Base-by-base conservation (phyloP, 2,888 invertebrate species). In the Eristalis arbustorum region DNA sequence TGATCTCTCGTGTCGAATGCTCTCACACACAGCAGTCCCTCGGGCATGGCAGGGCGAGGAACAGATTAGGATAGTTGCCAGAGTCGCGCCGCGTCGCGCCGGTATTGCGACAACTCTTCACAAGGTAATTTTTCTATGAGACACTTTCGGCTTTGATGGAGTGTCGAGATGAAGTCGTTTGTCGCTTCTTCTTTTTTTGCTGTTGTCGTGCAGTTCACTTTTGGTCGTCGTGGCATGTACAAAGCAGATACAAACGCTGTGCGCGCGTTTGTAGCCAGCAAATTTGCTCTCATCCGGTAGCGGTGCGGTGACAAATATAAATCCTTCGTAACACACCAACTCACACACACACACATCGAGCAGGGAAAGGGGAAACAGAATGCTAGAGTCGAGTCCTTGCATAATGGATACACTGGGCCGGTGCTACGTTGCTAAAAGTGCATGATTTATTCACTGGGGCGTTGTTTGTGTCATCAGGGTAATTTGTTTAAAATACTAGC, bases 401-500 rank as follows among this genome's bases (percentile, higher is more conserved):
- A 81, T 81, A 81, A 81, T 81, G 73, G 72, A 81, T 81, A 66
- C 66, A 74, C 40, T 78, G 62, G 28, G 37, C 63, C 56, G 42
- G 14, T 23, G 69, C 82, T 69, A 69, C 73, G 77, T 62, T 82
- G 74, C 71, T 82, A 66, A 85, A 77, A 82, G 78, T 78, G 71
- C 66, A 83, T 83, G 83, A 87, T 87, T 87, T 87, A 87, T 87
- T 87, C 63, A 87, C 57, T n/a, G 71, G 78, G 82, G 74, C 74
- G 78, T 67, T 87, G 82, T 67, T 83, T 74, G 83, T 87, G 87
- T 74, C 78, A 83, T 83, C 83, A 71, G 73, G 74, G 87, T 83
- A 87, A 87, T 87, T 87, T 87, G 87, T 87, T 87, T 67, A 87
- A 87, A 87, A 82, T 75, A 67, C 85, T 71, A 73, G 40, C 49